Conservation (phyloP, 2,888 invertebrate species). For the Allygus modestus region DNA sequence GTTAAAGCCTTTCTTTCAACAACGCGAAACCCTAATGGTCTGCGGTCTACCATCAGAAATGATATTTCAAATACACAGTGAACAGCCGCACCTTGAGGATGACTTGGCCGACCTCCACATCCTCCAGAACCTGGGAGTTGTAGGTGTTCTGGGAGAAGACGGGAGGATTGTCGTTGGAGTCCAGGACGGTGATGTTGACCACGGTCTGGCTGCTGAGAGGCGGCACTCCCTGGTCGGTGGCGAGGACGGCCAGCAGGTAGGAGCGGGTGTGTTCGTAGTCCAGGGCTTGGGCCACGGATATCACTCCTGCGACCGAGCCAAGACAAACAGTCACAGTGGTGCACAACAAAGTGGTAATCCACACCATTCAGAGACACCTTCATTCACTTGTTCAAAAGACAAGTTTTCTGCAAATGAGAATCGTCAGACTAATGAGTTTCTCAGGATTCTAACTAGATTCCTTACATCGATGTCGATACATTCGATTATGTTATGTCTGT, state of each 20-base stretch:
- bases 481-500: too few relatives aligned
- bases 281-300: slow-evolving; percentile 86
- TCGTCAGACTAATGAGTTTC: too few relatives aligned
- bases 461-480: too few relatives aligned
- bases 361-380: too few relatives aligned
- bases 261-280: slow-evolving; percentile 93
- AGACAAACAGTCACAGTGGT: slow-evolving; percentile 11
- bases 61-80: too few relatives aligned
- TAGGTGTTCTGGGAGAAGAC: slow-evolving; percentile 87
- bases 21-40: too few relatives aligned
- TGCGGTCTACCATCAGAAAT: too few relatives aligned
- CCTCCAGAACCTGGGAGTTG: slow-evolving; percentile 87
- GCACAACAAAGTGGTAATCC: too few relatives aligned
- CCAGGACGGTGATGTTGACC: slow-evolving; percentile 89
- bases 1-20: too few relatives aligned
- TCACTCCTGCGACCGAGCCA: slow-evolving; percentile 79
- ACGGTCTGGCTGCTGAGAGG: slow-evolving; percentile 93
- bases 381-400: too few relatives aligned
- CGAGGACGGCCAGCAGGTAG: slow-evolving; percentile 93
- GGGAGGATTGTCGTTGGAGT: slow-evolving; percentile 93
- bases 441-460: too few relatives aligned
- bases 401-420: too few relatives aligned
- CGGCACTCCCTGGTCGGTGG: slow-evolving; percentile 93
- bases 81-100: slow-evolving; percentile 89
- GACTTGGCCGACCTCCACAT: slow-evolving; percentile 84